Conservation (phyloP, 1,140 invertebrate genomes). For the Euwallacea similis region DNA sequence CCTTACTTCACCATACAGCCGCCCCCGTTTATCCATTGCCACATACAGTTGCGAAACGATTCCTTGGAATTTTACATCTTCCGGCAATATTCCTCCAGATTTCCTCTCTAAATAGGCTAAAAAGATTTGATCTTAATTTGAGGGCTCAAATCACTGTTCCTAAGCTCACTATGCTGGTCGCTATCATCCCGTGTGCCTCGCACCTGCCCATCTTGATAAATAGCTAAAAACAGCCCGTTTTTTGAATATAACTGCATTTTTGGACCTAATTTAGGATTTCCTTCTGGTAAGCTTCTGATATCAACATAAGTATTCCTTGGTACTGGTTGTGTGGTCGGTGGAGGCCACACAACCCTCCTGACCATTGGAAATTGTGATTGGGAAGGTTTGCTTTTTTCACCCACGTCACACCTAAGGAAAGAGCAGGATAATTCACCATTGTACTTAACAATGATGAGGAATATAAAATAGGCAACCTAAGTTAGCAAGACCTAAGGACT, state of each 20-base stretch:
- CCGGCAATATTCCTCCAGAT: slow-evolving; percentile 51
- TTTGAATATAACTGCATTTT: slow-evolving; percentile 61
- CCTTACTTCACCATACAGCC: slow-evolving; percentile 63
- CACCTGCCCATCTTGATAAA: slow-evolving; percentile 60
- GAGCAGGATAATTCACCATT: not conserved
- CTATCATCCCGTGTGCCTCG: slow-evolving; percentile 57
- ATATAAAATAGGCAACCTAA: no score
- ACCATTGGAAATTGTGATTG: slow-evolving; percentile 17
- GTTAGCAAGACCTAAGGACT: no score
- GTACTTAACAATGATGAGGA: no score
- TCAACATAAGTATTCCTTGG: slow-evolving; percentile 30
- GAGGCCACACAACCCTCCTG: slow-evolving; percentile 43
- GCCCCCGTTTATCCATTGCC: slow-evolving; percentile 65
- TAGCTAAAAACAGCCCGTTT: slow-evolving; percentile 61
- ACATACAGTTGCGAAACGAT: slow-evolving; percentile 62
- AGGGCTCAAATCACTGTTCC: slow-evolving; percentile 7
- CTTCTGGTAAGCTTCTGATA: slow-evolving; percentile 34
- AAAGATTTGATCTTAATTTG: slow-evolving; percentile 21
- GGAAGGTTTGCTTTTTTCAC: slow-evolving; percentile 6
- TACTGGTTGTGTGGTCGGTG: slow-evolving; percentile 26
- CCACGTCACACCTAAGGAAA: slow-evolving; percentile 31
- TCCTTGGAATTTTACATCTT: slow-evolving; percentile 63
- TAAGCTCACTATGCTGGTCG: slow-evolving; percentile 59
- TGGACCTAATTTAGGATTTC: slow-evolving; percentile 47
- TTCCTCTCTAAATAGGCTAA: slow-evolving; percentile 62